Conservation (phyloP, 2,888 invertebrate genomes). For the Dichetophora obliterata region DNA sequence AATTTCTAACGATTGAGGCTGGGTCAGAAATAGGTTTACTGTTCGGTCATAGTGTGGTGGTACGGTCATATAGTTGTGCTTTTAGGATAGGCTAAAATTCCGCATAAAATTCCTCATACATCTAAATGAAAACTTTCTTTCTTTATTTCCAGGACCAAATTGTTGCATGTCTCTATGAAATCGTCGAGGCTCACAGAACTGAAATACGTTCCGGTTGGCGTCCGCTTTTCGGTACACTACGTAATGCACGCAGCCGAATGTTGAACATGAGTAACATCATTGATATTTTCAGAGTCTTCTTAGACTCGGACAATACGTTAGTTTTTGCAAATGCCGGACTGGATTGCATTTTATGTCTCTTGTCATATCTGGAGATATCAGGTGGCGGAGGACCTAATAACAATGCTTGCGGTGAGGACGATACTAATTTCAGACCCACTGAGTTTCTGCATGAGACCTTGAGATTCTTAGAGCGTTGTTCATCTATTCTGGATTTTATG, state of each 20-base stretch:
- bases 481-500: constrained; percentile 90
- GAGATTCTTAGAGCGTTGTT: constrained; percentile 87
- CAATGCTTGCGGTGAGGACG: constrained; percentile 70
- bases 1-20: too few species aligned
- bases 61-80: too few species aligned
- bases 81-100: too few species aligned
- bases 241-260: constrained; percentile 83
- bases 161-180: constrained; percentile 94
- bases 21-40: too few species aligned
- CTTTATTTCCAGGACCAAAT: constrained; percentile 82
- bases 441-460: constrained; percentile 78
- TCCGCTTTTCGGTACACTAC: constrained; percentile 92
- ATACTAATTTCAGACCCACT: constrained; percentile 70
- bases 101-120: too few species aligned
- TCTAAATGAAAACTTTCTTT: too few species aligned
- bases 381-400: constrained; percentile 80
- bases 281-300: constrained; percentile 94
- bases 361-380: constrained; percentile 73
- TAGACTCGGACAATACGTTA: constrained; percentile 91
- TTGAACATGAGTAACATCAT: constrained; percentile 77
- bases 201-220: constrained; percentile 97
- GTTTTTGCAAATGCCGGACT: constrained; percentile 95
- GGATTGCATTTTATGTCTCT: constrained; percentile 91
- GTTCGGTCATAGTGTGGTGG: too few species aligned
- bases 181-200: constrained; percentile 93